Evolutionary conservation across 2,888 invertebrate species (phyloP).

Genomic region (Toxonevra muliebris): DNA sequence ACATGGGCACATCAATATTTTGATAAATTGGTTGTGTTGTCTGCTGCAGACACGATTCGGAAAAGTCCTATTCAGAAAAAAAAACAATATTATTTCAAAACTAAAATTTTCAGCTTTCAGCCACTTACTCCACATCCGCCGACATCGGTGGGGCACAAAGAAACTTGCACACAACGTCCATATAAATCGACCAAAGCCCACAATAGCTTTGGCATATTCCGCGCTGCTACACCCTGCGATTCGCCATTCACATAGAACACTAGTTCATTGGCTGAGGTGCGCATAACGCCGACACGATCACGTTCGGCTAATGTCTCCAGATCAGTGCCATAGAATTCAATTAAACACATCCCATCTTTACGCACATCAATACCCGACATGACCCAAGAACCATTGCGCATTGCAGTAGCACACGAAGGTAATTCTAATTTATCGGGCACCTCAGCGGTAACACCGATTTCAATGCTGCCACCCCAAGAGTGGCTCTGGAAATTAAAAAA

Average conservation of each 20-base stretch:
- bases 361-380: conserved; percentile 89
- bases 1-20: conserved; percentile 62
- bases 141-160: conserved; percentile 61
- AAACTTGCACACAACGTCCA: conserved; percentile 84
- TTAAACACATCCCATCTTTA: conserved; percentile 82
- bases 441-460: conserved; percentile 78
- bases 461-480: conserved; percentile 81
- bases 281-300: conserved; percentile 85
- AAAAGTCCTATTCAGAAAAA: conserved; percentile 43
- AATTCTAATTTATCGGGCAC: conserved; percentile 75
- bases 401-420: conserved; percentile 81
- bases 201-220: conserved; percentile 76
- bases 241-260: conserved; percentile 89
- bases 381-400: conserved; percentile 87
- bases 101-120: not conserved
- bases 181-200: conserved; percentile 84
- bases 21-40: conserved; percentile 52
- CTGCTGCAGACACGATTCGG: conserved; percentile 37
- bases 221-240: conserved; percentile 86
- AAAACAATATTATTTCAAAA: not conserved
- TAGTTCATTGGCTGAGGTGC: conserved; percentile 82
- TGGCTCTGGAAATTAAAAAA: conserved; percentile 70
- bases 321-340: conserved; percentile 87
- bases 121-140: conserved; percentile 45
- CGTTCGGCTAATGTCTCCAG: conserved; percentile 84